Evolutionary conservation across 53 echinoderm and acorn worm species (phyloP).

Genomic region (Actinopyga echinites): DNA sequence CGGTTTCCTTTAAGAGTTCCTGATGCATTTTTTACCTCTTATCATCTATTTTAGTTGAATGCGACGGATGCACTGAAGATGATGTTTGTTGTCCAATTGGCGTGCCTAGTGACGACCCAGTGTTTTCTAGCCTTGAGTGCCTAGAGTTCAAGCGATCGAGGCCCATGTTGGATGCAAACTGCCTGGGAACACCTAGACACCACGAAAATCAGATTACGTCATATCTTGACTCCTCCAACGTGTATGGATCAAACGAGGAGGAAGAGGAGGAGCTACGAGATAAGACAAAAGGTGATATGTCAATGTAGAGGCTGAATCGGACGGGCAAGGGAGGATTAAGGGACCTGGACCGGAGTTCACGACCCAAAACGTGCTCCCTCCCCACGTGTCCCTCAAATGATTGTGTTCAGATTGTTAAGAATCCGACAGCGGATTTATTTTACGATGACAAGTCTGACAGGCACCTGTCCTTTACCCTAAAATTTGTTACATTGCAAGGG

Average conservation of each 20-base stretch:
- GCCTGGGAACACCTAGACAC: conserved; percentile 26
- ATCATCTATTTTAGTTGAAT: background rate
- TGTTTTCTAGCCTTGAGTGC: conserved; percentile 45
- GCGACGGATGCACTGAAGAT: background rate
- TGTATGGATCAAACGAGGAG: conserved; percentile 65
- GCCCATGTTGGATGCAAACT: conserved; percentile 15
- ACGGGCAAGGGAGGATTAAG: too few relatives aligned
- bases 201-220: conserved; percentile 84
- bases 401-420: too few relatives aligned
- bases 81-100: conserved; percentile 23
- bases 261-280: conserved; percentile 13
- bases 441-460: too few relatives aligned
- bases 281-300: conserved; percentile 5
- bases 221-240: conserved; percentile 67
- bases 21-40: too few relatives aligned
- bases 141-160: conserved; percentile 59
- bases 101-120: conserved; percentile 58
- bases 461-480: too few relatives aligned
- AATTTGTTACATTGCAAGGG: too few relatives aligned
- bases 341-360: too few relatives aligned
- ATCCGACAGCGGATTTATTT: too few relatives aligned
- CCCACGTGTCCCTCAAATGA: too few relatives aligned
- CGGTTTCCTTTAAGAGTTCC: too few relatives aligned
- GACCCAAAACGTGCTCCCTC: too few relatives aligned
- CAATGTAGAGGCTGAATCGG: too few relatives aligned